These are phyloP conservation scores for Poeciliopsis occidentalis DNA, from an alignment of 2,113 vertebrate genomes.

Conservation along the genomic window DNA sequence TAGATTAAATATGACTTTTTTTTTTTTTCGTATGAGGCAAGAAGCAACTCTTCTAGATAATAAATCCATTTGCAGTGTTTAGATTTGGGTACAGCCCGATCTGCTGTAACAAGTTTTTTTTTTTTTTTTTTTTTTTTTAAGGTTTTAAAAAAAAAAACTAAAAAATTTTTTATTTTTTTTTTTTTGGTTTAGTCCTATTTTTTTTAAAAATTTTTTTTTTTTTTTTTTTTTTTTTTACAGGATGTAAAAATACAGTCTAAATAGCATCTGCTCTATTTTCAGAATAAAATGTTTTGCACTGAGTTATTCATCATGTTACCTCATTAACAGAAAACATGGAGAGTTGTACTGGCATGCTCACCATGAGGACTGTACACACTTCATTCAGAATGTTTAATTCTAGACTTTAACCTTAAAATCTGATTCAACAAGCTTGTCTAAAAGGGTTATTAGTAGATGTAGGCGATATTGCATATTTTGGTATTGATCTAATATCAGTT, in stretches of 20 bases:
- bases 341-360: neutral
- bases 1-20: neutral
- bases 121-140: too few species aligned
- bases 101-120: neutral
- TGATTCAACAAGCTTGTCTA: too few species aligned
- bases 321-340: neutral
- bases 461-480: too few species aligned
- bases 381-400: neutral
- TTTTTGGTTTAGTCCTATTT: too few species aligned
- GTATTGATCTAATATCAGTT: too few species aligned
- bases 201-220: too few species aligned
- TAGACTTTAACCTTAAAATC: neutral
- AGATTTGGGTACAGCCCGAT: neutral
- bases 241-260: neutral
- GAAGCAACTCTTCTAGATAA: neutral
- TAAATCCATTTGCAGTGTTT: neutral
- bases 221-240: too few species aligned
- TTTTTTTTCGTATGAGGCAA: neutral
- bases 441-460: too few species aligned
- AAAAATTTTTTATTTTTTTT: too few species aligned
- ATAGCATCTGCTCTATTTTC: neutral
- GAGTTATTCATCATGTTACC: neutral
- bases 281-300: neutral
- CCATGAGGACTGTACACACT: neutral
- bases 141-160: too few species aligned